Conservation (phyloP, 2,797 vertebrate species). For the Cossypha heuglini region DNA sequence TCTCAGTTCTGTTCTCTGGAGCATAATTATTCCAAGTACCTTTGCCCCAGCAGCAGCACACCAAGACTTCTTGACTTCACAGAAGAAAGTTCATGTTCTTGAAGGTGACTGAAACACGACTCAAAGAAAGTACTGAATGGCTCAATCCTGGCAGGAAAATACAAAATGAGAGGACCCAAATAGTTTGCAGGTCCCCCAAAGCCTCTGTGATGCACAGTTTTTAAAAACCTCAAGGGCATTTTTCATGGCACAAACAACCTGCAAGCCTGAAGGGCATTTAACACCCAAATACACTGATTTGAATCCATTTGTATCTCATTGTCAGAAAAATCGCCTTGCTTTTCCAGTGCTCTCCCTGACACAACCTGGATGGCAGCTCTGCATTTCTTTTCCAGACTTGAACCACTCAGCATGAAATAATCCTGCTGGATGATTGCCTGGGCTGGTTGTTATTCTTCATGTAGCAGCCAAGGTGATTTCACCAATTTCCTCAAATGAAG, state of each 20-base stretch:
- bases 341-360: accelerated
- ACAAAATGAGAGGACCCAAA: neutral
- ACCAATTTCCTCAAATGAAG: neutral
- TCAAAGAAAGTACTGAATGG: neutral
- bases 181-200: no score
- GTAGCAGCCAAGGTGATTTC: neutral
- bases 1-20: constrained; percentile 45
- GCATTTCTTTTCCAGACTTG: neutral
- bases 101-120: neutral
- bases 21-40: neutral
- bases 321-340: accelerated
- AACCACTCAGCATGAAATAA: neutral
- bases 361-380: neutral
- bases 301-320: neutral
- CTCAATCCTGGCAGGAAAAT: neutral
- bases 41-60: neutral
- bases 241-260: neutral
- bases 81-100: neutral
- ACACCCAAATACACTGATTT: neutral
- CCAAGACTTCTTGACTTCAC: neutral
- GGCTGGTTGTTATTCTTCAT: neutral
- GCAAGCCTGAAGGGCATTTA: neutral
- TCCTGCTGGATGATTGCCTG: neutral
- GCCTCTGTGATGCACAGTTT: neutral
- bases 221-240: neutral